phyloP scores from a whole-genome alignment of 2,797 vertebrate species.

The Alfaro cultratus region DNA sequence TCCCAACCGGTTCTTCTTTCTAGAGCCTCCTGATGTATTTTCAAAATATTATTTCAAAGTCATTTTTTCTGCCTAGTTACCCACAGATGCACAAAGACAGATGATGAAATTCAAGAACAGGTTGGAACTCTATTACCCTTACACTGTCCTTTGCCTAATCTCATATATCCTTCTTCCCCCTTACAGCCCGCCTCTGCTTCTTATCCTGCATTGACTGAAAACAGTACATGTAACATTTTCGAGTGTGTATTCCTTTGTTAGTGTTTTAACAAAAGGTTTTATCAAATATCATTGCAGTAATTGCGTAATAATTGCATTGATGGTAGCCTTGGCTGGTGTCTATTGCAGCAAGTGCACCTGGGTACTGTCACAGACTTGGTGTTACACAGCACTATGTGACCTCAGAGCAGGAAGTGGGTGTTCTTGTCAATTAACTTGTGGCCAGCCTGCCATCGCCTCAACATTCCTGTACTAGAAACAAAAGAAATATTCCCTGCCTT shows the following conservation, averaged over 20 bases:
- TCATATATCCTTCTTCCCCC: slow-evolving; percentile 1
- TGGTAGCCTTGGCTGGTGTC: slow-evolving; percentile 64
- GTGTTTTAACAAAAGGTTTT: slow-evolving; percentile 66
- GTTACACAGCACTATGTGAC: slow-evolving; percentile 61
- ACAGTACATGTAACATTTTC: slow-evolving; percentile 59
- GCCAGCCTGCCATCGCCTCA: slow-evolving; percentile 39
- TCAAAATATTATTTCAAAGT: slow-evolving; percentile 88
- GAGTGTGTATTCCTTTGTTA: slow-evolving; percentile 59
- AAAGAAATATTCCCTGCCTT: slow-evolving; percentile 14
- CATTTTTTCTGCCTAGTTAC: slow-evolving; percentile 80
- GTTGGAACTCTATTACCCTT: slow-evolving; percentile 24
- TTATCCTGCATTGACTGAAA: slow-evolving; percentile 53
- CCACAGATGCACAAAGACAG: slow-evolving; percentile 34
- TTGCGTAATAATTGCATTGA: slow-evolving; percentile 75
- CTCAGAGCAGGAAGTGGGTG: slow-evolving; percentile 50
- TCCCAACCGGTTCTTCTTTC: slow-evolving; percentile 46
- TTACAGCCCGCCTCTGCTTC: slow-evolving; percentile 6
- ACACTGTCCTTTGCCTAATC: slow-evolving; percentile 27
- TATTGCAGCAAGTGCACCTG: slow-evolving; percentile 62
- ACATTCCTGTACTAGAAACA: slow-evolving; percentile 52
- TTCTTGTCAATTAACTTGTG: slow-evolving; percentile 62
- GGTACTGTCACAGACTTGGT: slow-evolving; percentile 45
- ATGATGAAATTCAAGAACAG: slow-evolving; percentile 46
- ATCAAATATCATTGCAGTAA: slow-evolving; percentile 76
- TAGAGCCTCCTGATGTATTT: slow-evolving; percentile 78